Evolutionary conservation across 2,113 vertebrate genomes (phyloP), one percentile per base, ranked within the genome.

Genomic region (Mesembrinibis cayennensis): DNA sequence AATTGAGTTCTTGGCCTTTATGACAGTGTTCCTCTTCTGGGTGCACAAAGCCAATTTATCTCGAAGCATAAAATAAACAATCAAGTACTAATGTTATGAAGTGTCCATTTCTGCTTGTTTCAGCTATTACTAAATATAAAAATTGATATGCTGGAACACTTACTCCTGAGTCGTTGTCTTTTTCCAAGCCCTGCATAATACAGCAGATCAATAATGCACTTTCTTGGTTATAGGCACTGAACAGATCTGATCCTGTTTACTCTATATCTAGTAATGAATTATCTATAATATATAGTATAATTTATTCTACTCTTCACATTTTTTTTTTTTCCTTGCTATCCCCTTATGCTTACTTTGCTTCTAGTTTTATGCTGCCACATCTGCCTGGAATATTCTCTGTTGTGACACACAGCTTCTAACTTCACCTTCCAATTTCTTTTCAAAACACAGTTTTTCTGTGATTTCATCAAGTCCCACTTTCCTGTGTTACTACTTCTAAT

Each of bases 81-180:
- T 58, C 70, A 72, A 90, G 50, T 86, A 87, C 89, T 97, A 93
- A 96, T 94, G 58, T 71, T 96, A 88, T 71, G 63, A 94, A 96
- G 50, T 82, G 58, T 88, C 87, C 71, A 47, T 97, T 97, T 96
- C 89, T 97, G 94, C 94, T 94, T 90, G 73, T 91, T 97, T 97
- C 97, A 95, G 94, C 97, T 85, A 66, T 96, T 96, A 36, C 95
- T 96, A 95, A 97, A 96, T 96, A 95, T 91, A 97, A 96, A 95
- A 96, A 91, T 87, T 86, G 93, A 77, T 97, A 93, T 88, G 82
- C 87, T 91, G 67, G 67, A 94, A 83, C 89, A 78, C 91, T 96
- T 95, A 94, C 36, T 76, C 69, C 78, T 86, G 67, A 94, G 78
- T 90, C 0, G 34, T 69, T 0, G 1, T 87, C 85, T 95, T 94